A percentile compares a stretch with the other conserved stretches of the same genome.
Evolutionary conservation across 37 sponge, comb jelly and placozoan genomes (phyloP).

Genomic region (Spongilla lacustris): DNA sequence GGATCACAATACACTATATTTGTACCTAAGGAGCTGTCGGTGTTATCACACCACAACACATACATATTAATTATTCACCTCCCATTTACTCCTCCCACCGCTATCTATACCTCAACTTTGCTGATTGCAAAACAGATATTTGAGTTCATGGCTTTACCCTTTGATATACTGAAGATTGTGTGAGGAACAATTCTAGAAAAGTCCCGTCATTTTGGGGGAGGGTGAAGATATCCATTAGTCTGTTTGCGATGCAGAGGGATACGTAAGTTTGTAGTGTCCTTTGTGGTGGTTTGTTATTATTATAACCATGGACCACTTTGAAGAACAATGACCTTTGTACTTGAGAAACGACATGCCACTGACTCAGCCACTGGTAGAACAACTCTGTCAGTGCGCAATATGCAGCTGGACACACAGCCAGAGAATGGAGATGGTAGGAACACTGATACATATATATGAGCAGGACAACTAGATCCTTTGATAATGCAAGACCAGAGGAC

Average conservation of each 20-base stretch:
- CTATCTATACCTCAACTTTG: too few relatives aligned
- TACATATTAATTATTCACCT: too few relatives aligned
- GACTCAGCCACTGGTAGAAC: constrained; percentile 37
- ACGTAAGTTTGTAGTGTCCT: background rate
- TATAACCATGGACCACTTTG: background rate
- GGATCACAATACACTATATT: too few relatives aligned
- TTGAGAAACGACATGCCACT: constrained; percentile 45
- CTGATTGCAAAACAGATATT: background rate
- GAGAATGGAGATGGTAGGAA: background rate
- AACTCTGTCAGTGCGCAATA: background rate
- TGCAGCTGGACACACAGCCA: background rate
- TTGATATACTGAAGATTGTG: constrained; percentile 51
- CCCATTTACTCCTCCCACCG: too few relatives aligned
- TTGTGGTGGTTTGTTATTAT: background rate
- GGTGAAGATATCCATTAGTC: background rate
- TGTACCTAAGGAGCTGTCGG: too few relatives aligned
- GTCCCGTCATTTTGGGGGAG: constrained; percentile 23
- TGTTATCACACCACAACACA: too few relatives aligned
- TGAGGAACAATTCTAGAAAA: constrained; percentile 32
- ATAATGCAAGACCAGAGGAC: too few relatives aligned
- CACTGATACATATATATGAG: too few relatives aligned
- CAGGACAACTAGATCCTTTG: too few relatives aligned
- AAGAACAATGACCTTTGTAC: constrained; percentile 38
- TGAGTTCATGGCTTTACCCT: constrained; percentile 6
- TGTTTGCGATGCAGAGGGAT: constrained; percentile 5